phyloP scores from a whole-genome alignment of 92 coral and sea anemone genomes.

The Epizoanthus fatuus region DNA sequence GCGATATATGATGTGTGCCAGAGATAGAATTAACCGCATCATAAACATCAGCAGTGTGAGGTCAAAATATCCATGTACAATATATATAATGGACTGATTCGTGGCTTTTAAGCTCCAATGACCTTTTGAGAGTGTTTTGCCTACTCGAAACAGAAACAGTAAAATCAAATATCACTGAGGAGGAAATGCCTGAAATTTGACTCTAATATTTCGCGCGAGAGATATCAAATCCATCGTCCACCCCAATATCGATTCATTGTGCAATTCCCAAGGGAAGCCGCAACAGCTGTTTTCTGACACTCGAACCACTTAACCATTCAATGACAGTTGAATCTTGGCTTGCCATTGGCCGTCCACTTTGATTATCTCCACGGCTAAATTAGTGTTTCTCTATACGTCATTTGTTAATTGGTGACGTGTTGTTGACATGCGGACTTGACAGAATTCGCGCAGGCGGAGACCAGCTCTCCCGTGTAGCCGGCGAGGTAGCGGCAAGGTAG shows the following conservation, averaged over 20 bases:
- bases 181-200: slow-evolving; percentile 27
- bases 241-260: slow-evolving; percentile 42
- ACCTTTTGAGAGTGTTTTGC: slow-evolving; percentile 7
- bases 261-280: slow-evolving; percentile 66
- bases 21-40: too few relatives aligned
- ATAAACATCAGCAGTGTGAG: too few relatives aligned
- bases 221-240: slow-evolving; percentile 3
- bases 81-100: neutral
- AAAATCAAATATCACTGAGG: neutral
- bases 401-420: slow-evolving; percentile 91
- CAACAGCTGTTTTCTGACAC: slow-evolving; percentile 71
- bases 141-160: slow-evolving; percentile 23
- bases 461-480: slow-evolving; percentile 33
- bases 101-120: neutral
- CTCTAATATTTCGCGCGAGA: slow-evolving; percentile 10
- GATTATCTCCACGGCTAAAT: slow-evolving; percentile 63
- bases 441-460: slow-evolving; percentile 62
- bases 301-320: slow-evolving; percentile 65
- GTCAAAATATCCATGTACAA: slow-evolving; percentile 6
- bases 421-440: slow-evolving; percentile 86
- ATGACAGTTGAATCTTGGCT: slow-evolving; percentile 30
- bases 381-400: slow-evolving; percentile 77
- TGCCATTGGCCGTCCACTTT: slow-evolving; percentile 35
- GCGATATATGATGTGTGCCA: too few relatives aligned
- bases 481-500: slow-evolving; percentile 47